These are phyloP conservation scores for Hiodon tergisus DNA, from an alignment of 2,113 vertebrate genomes.

Conservation along the genomic window DNA sequence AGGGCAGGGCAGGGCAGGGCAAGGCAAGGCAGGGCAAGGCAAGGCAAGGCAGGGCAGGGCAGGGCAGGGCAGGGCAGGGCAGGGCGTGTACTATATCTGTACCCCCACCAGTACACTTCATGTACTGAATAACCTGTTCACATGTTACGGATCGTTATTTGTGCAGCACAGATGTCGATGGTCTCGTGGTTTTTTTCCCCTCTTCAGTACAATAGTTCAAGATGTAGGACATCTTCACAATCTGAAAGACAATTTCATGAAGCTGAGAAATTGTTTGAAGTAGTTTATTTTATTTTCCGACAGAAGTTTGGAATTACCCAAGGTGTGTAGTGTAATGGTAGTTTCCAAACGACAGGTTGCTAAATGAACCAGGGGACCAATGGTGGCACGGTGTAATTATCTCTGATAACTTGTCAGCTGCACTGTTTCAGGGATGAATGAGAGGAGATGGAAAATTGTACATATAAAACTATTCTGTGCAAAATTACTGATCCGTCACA, in stretches of 20 bases:
- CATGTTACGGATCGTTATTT: constrained; percentile 3
- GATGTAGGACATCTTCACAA: neutral
- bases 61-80: too few relatives aligned
- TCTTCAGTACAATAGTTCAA: neutral
- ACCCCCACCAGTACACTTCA: neutral
- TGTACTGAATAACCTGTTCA: neutral
- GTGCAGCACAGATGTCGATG: neutral
- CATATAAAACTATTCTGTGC: constrained; percentile 32
- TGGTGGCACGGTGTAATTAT: constrained; percentile 57
- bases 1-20: too few relatives aligned
- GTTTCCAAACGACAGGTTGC: constrained; percentile 55
- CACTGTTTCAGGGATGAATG: constrained; percentile 47
- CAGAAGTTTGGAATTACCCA: constrained; percentile 38
- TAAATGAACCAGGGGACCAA: constrained; percentile 50
- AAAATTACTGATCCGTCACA: constrained; percentile 47
- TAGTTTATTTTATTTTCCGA: constrained; percentile 4
- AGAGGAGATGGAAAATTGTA: constrained; percentile 41
- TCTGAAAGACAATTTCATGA: constrained; percentile 15
- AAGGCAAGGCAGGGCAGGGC: too few relatives aligned
- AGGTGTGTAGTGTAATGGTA: constrained; percentile 46
- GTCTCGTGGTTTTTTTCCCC: neutral
- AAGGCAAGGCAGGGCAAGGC: too few relatives aligned
- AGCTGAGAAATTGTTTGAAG: constrained; percentile 30
- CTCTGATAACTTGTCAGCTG: constrained; percentile 55
- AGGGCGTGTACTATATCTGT: neutral